phyloP scores from a whole-genome alignment of 2,888 invertebrate species.

The Ectropis crepuscularia region DNA sequence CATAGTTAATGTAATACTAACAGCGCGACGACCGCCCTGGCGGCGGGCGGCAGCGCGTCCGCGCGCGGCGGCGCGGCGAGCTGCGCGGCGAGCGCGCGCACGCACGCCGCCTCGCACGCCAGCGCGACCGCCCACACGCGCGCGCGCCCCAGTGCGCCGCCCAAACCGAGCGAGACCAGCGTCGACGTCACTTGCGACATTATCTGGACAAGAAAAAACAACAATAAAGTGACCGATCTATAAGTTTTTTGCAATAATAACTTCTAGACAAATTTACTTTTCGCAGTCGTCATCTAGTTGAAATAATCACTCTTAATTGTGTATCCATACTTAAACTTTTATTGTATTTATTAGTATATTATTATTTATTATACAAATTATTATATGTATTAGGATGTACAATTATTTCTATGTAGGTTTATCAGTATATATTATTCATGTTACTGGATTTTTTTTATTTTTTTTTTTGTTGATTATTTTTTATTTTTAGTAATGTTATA shows the following conservation, averaged over 20 bases:
- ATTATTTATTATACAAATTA: no score
- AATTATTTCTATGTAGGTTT: no score
- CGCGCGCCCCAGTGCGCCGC: slow-evolving; percentile 52
- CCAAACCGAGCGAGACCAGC: slow-evolving; percentile 58
- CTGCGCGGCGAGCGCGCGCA: slow-evolving; percentile 57
- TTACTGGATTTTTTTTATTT: no score
- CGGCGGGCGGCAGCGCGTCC: slow-evolving; percentile 46
- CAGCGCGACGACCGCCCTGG: slow-evolving; percentile 46
- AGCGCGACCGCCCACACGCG: slow-evolving; percentile 65
- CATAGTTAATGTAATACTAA: slow-evolving; percentile 41
- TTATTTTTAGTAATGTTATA: no score
- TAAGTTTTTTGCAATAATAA: background rate
- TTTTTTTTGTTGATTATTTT: no score
- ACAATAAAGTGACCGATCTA: background rate
- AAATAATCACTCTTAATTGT: no score
- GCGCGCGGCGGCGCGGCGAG: slow-evolving; percentile 57
- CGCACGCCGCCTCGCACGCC: slow-evolving; percentile 64
- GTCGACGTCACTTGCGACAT: slow-evolving; percentile 63
- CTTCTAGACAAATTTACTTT: no score
- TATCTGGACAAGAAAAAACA: slow-evolving; percentile 49
- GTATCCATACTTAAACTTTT: no score
- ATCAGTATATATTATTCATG: no score
- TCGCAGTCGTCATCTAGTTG: no score
- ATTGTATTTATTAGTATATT: no score
- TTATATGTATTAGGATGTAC: no score